Conservation (phyloP, 2,113 vertebrate genomes). For the Australoheros scitulus region DNA sequence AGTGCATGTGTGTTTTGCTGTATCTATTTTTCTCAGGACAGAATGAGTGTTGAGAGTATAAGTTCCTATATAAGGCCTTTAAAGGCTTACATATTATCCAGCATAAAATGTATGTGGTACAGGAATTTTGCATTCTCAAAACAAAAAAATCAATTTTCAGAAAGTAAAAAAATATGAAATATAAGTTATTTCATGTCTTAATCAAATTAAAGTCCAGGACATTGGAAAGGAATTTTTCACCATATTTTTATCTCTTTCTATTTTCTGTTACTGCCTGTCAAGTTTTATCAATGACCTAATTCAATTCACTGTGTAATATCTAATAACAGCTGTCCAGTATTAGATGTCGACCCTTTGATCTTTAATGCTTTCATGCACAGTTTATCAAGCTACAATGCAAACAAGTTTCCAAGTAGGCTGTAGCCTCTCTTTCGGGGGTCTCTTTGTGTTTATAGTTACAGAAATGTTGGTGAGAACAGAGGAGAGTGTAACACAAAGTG, state of each 20-base stretch:
- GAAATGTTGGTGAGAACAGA: background rate
- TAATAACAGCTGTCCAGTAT: background rate
- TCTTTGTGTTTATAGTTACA: background rate
- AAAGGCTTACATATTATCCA: constrained; percentile 9
- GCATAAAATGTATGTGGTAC: background rate
- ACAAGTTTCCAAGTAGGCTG: background rate
- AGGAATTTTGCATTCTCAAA: background rate
- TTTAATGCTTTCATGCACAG: background rate
- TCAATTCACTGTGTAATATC: background rate
- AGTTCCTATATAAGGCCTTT: background rate
- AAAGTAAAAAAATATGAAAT: background rate
- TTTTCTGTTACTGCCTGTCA: background rate
- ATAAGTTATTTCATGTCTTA: background rate
- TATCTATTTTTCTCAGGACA: constrained; percentile 15
- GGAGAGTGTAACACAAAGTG: background rate
- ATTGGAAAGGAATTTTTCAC: background rate
- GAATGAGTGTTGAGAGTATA: constrained; percentile 14
- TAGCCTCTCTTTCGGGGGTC: background rate
- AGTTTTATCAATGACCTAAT: background rate
- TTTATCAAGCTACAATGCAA: background rate
- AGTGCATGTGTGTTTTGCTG: background rate
- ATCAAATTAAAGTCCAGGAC: background rate
- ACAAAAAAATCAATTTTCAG: background rate
- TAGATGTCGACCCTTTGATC: background rate
- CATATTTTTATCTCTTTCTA: background rate